Percentiles rank a stretch among this genome's conserved stretches.
These are phyloP conservation scores for Pandion haliaetus DNA, from an alignment of 2,113 vertebrate genomes.

Conservation along the genomic window DNA sequence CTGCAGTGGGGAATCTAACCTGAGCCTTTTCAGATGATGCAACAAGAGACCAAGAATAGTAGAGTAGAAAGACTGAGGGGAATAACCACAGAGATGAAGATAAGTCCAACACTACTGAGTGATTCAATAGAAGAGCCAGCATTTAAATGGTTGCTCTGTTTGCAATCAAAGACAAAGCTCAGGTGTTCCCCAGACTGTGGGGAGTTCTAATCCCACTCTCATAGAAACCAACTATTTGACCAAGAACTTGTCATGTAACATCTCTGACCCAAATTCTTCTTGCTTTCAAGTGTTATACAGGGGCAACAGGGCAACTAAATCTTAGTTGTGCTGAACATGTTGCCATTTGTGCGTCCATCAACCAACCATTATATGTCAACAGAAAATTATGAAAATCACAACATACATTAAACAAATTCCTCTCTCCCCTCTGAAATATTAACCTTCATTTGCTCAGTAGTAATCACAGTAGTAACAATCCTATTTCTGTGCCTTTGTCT, in stretches of 20 bases:
- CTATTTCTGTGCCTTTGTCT: not conserved
- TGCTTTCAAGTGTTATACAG: not conserved
- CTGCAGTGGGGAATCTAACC: not conserved
- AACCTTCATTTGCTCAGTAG: not conserved
- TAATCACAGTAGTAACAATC: not conserved
- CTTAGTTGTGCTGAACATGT: not conserved
- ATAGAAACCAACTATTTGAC: not conserved
- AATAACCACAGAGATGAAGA: not conserved
- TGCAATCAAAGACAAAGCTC: not conserved
- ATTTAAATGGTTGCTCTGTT: not conserved
- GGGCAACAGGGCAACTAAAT: not conserved
- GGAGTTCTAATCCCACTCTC: not conserved
- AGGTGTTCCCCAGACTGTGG: not conserved
- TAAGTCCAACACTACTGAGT: not conserved
- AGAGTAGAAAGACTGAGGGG: not conserved
- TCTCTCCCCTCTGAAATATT: not conserved
- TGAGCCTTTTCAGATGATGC: not conserved
- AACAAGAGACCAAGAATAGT: not conserved
- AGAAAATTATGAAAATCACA: not conserved
- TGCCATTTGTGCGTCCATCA: not conserved
- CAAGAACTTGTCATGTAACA: not conserved
- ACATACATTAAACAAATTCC: not conserved
- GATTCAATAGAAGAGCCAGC: not conserved
- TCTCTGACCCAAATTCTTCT: not conserved
- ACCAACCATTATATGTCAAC: not conserved